Evolutionary conservation across 1,140 invertebrate genomes (phyloP).

Genomic region (Cydia amplana): DNA sequence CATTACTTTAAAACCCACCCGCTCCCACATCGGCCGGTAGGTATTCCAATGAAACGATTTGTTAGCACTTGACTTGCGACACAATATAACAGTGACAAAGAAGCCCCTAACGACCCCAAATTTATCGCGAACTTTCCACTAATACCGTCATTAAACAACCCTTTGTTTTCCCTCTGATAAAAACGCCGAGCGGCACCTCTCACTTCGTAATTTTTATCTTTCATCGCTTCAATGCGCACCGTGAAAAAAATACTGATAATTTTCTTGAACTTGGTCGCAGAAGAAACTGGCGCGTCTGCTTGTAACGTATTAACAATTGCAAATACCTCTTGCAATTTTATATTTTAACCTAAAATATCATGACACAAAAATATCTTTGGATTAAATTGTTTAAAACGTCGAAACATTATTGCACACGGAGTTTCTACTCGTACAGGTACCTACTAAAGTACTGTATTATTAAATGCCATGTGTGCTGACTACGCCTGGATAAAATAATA

Average conservation of each 20-base stretch:
- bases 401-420: too few species aligned
- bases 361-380: too few species aligned
- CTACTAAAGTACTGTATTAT: too few species aligned
- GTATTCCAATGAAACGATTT: constrained; percentile 50
- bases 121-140: constrained; percentile 76
- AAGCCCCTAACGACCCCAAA: constrained; percentile 68
- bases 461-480: too few species aligned
- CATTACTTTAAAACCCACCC: background rate
- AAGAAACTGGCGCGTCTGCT: background rate
- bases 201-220: constrained; percentile 75
- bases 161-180: constrained; percentile 76
- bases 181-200: constrained; percentile 67
- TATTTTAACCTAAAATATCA: background rate
- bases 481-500: too few species aligned
- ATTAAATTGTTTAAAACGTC: too few species aligned
- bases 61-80: constrained; percentile 55
- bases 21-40: constrained; percentile 33
- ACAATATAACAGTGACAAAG: constrained; percentile 72
- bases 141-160: constrained; percentile 76
- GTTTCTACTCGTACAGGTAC: too few species aligned
- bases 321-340: background rate
- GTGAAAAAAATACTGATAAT: constrained; percentile 61
- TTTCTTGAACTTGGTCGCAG: constrained; percentile 32
- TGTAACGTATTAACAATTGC: background rate
- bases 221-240: constrained; percentile 52